A percentile compares a stretch with the other conserved stretches of the same genome.
These are phyloP conservation scores for Urocyon cinereoargenteus DNA, from an alignment of 2,797 vertebrate species.

Conservation along the genomic window DNA sequence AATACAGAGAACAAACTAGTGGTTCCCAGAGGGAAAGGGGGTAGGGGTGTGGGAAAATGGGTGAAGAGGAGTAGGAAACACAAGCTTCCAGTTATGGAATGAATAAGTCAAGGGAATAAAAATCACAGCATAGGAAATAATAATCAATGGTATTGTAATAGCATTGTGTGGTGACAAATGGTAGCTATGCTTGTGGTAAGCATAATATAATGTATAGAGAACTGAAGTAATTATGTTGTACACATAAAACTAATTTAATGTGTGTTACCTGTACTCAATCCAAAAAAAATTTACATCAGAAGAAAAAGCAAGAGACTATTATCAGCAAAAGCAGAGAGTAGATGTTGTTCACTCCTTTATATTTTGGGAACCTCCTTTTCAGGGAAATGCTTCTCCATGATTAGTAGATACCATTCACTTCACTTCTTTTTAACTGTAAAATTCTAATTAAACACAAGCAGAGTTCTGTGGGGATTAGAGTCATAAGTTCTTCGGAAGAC, in stretches of 20 bases:
- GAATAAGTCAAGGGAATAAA: background rate
- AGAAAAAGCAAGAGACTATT: background rate
- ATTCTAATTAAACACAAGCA: background rate
- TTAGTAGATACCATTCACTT: background rate
- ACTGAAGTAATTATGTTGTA: background rate
- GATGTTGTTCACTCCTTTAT: background rate
- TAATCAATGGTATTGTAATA: background rate
- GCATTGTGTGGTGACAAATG: background rate
- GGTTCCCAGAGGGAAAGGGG: background rate
- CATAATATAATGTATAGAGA: background rate
- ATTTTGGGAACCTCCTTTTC: background rate
- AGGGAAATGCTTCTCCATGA: background rate
- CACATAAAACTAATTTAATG: background rate
- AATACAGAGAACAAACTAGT: background rate
- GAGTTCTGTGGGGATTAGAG: background rate
- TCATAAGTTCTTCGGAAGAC: constrained; percentile 11
- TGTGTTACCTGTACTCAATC: background rate
- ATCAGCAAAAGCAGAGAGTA: background rate
- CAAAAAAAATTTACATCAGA: background rate
- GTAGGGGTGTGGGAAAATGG: background rate
- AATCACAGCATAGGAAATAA: background rate
- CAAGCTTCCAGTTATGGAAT: background rate
- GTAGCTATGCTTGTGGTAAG: background rate
- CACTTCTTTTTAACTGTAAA: background rate
- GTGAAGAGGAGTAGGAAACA: background rate